These are phyloP conservation scores for Crotalus adamanteus DNA, from an alignment of 2,797 vertebrate species.

Conservation along the genomic window DNA sequence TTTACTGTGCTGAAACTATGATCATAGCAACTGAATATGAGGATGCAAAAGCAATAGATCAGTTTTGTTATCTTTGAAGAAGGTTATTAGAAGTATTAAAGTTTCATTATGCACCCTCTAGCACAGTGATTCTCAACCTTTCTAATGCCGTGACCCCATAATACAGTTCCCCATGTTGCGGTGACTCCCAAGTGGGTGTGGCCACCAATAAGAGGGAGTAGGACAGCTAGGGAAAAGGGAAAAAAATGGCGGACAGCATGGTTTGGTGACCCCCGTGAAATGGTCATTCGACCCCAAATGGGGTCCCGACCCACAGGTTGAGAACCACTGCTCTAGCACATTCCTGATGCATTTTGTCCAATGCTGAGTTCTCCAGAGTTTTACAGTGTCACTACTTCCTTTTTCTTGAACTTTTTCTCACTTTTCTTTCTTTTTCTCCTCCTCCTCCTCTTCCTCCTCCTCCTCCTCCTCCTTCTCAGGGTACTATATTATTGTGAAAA, in stretches of 20 bases:
- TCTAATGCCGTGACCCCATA: too few species aligned
- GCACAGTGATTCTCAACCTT: too few species aligned
- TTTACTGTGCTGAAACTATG: not conserved
- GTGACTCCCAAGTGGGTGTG: too few species aligned
- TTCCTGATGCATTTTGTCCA: not conserved
- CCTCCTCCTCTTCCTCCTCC: too few species aligned
- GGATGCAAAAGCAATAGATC: not conserved
- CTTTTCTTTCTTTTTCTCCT: not conserved
- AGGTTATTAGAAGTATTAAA: not conserved
- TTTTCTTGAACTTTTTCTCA: conserved; percentile 33
- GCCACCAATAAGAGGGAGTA: too few species aligned
- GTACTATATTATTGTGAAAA: not conserved
- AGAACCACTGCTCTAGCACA: not conserved
- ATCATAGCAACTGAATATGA: not conserved
- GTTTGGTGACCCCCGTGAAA: too few species aligned
- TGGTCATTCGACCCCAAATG: too few species aligned
- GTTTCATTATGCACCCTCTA: not conserved
- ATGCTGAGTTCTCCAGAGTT: not conserved
- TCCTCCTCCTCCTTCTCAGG: too few species aligned
- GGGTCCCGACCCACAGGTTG: too few species aligned
- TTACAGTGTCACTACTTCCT: conserved; percentile 3
- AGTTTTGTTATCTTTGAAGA: not conserved
- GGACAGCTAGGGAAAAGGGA: too few species aligned
- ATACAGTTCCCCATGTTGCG: too few species aligned
- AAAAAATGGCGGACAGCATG: too few species aligned